phyloP scores from a whole-genome alignment of 2,113 vertebrate genomes.

The Misgurnus mizolepis region DNA sequence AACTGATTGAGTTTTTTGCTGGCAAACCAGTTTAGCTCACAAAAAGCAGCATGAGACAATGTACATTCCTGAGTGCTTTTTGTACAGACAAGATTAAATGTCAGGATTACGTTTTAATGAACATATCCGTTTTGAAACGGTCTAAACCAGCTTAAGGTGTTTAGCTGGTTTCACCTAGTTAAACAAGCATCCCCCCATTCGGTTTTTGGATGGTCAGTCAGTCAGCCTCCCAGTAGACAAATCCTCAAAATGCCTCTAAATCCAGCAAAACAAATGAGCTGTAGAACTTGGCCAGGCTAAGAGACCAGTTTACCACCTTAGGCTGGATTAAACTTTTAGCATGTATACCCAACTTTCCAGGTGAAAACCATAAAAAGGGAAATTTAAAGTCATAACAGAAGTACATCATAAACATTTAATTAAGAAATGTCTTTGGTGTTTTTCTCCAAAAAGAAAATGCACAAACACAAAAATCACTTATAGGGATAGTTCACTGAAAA shows the following conservation, averaged over 20 bases:
- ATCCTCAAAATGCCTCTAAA: too few species aligned
- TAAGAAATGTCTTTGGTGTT: not conserved
- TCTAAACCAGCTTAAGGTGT: too few species aligned
- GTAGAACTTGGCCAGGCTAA: too few species aligned
- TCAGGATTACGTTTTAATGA: not conserved
- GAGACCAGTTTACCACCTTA: too few species aligned
- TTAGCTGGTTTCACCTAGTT: too few species aligned
- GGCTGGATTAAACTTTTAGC: too few species aligned
- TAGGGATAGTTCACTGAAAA: too few species aligned
- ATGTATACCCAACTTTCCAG: too few species aligned
- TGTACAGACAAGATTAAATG: conserved; percentile 1
- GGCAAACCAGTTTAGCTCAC: conserved; percentile 9
- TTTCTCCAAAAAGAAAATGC: not conserved
- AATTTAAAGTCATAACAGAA: not conserved
- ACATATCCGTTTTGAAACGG: not conserved
- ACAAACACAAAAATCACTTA: not conserved
- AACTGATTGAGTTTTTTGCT: not conserved
- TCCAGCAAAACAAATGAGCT: too few species aligned
- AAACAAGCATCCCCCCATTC: too few species aligned
- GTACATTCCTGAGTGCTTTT: conserved; percentile 24
- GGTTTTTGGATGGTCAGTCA: too few species aligned
- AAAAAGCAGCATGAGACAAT: not conserved
- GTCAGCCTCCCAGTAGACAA: too few species aligned
- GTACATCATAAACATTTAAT: not conserved
- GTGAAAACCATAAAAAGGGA: not conserved